Percentiles rank a stretch among this genome's conserved stretches.
phyloP scores from a whole-genome alignment of 2,888 invertebrate species.

The Dasypolia templi region DNA sequence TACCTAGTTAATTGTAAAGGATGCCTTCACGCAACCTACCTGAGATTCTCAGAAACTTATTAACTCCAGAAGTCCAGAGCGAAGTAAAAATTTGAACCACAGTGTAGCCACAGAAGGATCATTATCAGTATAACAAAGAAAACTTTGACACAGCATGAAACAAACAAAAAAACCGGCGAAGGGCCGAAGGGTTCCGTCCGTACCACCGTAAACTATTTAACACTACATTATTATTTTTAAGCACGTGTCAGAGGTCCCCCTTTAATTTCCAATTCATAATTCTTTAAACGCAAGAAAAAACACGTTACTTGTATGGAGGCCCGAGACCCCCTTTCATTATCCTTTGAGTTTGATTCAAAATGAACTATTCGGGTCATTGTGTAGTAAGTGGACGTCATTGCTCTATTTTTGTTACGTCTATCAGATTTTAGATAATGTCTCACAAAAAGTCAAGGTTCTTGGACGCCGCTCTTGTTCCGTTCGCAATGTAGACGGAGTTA shows the following conservation, averaged over 20 bases:
- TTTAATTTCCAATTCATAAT: no score
- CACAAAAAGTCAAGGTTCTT: conserved; percentile 38
- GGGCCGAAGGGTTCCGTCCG: background rate
- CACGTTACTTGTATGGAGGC: no score
- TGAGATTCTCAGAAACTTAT: conserved; percentile 60
- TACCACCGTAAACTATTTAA: no score
- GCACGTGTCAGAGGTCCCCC: no score
- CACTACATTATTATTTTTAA: no score
- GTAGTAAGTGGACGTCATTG: conserved; percentile 6
- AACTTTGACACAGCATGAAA: background rate
- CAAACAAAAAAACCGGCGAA: conserved; percentile 14
- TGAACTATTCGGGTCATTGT: conserved; percentile 23
- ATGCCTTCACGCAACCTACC: conserved; percentile 63
- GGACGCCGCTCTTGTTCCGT: conserved; percentile 1
- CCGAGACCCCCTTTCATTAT: no score
- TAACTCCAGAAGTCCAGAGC: conserved; percentile 42
- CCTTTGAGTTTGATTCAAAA: no score
- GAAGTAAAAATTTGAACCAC: conserved; percentile 38
- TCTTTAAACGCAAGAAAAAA: no score
- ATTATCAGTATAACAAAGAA: conserved; percentile 25
- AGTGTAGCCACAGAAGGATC: conserved; percentile 11
- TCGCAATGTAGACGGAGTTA: no score
- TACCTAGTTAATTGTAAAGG: conserved; percentile 60
- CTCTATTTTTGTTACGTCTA: conserved; percentile 34
- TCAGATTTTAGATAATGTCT: conserved; percentile 16